Conservation (phyloP, 2,888 invertebrate genomes). For the Drosophila vallismaia region DNA sequence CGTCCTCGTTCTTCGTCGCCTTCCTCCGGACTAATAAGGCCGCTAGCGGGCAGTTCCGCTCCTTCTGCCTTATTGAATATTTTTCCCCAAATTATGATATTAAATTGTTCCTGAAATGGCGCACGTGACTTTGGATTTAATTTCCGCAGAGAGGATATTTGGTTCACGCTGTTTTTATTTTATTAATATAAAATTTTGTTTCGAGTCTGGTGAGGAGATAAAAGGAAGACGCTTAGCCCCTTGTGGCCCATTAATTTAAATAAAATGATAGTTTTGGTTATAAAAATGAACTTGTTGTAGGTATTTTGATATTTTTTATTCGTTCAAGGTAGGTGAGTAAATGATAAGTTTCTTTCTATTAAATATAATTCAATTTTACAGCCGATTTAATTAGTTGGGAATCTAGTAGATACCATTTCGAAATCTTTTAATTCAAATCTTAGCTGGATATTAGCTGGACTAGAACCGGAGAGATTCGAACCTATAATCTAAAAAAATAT, state of each 20-base stretch:
- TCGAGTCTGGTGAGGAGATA: background rate
- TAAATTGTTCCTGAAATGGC: constrained; percentile 52
- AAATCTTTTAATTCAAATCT: no score
- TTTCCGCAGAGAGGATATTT: constrained; percentile 7
- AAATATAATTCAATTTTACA: no score
- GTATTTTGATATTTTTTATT: no score
- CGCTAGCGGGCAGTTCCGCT: background rate
- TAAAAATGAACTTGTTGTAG: no score
- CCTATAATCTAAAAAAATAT: no score
- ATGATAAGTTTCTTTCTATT: no score
- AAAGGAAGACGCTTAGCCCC: background rate
- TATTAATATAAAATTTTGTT: background rate
- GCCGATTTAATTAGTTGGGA: no score
- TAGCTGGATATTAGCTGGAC: no score
- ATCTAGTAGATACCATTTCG: no score
- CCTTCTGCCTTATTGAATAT: constrained; percentile 42
- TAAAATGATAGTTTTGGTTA: background rate
- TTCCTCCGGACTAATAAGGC: constrained; percentile 18
- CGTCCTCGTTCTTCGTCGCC: constrained; percentile 4
- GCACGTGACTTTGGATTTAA: constrained; percentile 63
- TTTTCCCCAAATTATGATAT: constrained; percentile 55
- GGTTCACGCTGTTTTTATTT: background rate
- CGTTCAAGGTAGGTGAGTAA: no score
- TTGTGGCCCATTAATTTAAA: background rate
- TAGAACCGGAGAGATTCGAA: no score